Percentiles rank a stretch among this genome's conserved stretches.
phyloP scores from a whole-genome alignment of 2,113 vertebrate species.

The Trinectes maculatus region DNA sequence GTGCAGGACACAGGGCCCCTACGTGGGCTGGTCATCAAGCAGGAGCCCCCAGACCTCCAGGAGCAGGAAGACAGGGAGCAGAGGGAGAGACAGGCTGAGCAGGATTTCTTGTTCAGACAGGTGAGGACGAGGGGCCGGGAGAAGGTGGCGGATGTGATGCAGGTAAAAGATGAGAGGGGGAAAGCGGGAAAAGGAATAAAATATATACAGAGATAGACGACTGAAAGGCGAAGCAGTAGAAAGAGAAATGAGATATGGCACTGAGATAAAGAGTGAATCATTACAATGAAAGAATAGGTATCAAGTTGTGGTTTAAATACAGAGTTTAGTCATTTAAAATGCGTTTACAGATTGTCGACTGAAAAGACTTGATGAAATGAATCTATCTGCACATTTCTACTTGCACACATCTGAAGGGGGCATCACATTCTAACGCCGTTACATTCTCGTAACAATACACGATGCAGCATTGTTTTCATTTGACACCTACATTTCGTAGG shows the following conservation, averaged over 20 bases:
- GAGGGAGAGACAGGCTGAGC: slow-evolving; percentile 81
- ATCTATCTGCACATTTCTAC: too few species aligned
- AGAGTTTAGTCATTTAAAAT: too few species aligned
- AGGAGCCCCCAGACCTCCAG: slow-evolving; percentile 90
- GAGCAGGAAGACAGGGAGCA: slow-evolving; percentile 89
- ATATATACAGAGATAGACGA: neutral
- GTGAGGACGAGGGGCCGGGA: slow-evolving; percentile 55
- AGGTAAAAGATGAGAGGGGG: neutral
- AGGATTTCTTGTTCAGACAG: slow-evolving; percentile 92
- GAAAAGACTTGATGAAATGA: too few species aligned
- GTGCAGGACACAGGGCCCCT: slow-evolving; percentile 59
- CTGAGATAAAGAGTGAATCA: too few species aligned
- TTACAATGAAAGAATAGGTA: too few species aligned
- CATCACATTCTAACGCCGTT: neutral
- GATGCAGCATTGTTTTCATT: neutral
- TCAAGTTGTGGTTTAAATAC: too few species aligned
- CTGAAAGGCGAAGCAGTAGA: neutral
- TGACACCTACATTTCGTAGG: neutral
- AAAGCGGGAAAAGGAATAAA: neutral
- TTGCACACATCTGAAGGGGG: too few species aligned
- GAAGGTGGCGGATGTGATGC: neutral
- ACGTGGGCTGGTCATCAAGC: slow-evolving; percentile 84
- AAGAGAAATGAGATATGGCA: neutral
- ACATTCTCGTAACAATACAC: neutral
- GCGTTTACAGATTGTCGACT: too few species aligned